phyloP scores from a whole-genome alignment of 1,140 invertebrate genomes.

The Anastatus disparis region DNA sequence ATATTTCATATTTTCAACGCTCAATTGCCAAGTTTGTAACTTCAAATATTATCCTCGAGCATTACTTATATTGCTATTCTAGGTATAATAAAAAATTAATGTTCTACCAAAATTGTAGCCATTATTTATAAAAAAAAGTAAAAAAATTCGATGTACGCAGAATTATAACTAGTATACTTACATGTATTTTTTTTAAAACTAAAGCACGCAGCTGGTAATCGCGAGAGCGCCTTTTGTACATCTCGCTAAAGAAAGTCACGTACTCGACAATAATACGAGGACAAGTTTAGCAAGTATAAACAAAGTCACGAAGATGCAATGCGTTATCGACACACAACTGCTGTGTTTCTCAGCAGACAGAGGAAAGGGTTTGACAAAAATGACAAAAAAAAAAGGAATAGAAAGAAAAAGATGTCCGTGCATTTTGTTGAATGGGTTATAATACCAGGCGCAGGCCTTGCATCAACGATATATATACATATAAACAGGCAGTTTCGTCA shows the following conservation, averaged over 20 bases:
- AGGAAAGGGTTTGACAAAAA: slow-evolving; percentile 12
- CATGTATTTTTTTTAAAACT: slow-evolving; percentile 10
- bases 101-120: no score
- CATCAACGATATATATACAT: no score
- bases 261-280: slow-evolving; percentile 16
- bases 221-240: not conserved
- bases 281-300: slow-evolving; percentile 17
- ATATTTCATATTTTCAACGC: no score
- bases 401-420: not conserved
- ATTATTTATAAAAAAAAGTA: no score
- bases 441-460: no score
- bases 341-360: no score
- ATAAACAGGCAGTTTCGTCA: slow-evolving; percentile 59
- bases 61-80: no score
- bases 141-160: no score
- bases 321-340: slow-evolving; percentile 35
- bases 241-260: slow-evolving; percentile 20
- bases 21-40: slow-evolving; percentile 51
- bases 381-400: slow-evolving; percentile 23
- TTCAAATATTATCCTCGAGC: no score
- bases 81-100: no score
- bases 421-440: no score
- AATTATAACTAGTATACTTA: no score
- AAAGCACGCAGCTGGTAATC: not conserved
- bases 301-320: slow-evolving; percentile 36